A percentile compares a stretch with the other conserved stretches of the same genome.
Conservation (phyloP, 1,140 invertebrate genomes). For the Pogonognathellus flavescens region DNA sequence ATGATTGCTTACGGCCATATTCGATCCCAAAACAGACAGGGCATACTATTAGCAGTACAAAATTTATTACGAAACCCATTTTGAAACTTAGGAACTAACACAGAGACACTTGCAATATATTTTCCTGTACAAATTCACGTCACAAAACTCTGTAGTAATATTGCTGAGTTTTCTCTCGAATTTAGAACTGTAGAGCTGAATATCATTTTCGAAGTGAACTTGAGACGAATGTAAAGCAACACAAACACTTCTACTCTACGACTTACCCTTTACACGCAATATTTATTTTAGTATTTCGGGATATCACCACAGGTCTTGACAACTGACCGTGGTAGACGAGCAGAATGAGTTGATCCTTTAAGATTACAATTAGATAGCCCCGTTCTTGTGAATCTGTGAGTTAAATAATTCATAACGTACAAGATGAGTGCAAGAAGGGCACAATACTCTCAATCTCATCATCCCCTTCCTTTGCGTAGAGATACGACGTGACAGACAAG, state of each 20-base stretch:
- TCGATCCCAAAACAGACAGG: neutral
- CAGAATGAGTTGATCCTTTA: no score
- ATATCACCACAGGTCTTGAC: no score
- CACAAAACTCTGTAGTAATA: no score
- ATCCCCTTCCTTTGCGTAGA: neutral
- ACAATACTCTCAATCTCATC: conserved; percentile 25
- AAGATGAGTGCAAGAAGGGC: neutral
- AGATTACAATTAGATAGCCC: neutral
- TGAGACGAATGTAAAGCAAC: no score
- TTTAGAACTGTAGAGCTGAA: no score
- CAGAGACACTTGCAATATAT: neutral
- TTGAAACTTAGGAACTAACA: neutral
- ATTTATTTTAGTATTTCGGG: no score
- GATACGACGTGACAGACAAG: conserved; percentile 3
- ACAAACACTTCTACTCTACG: no score
- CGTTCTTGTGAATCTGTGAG: neutral
- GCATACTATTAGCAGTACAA: neutral
- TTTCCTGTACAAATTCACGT: no score
- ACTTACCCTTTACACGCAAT: no score
- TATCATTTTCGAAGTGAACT: no score
- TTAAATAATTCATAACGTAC: neutral
- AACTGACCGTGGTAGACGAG: no score
- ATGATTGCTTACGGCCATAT: neutral
- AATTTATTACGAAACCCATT: neutral
- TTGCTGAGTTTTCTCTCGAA: no score